phyloP scores from a whole-genome alignment of 2,113 vertebrate species.

The Bombycilla garrulus region DNA sequence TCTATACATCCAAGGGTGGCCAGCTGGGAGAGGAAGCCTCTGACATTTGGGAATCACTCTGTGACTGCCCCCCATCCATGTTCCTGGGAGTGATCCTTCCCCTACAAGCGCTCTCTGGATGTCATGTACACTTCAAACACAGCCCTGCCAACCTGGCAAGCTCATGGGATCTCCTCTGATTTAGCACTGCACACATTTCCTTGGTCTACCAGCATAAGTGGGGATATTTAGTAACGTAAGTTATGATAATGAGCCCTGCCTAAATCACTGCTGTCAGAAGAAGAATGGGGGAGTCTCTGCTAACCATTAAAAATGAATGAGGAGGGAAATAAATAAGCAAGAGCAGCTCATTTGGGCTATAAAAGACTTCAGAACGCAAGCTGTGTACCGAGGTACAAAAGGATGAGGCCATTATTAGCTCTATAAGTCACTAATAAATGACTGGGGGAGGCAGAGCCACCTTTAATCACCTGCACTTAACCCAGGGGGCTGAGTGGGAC shows the following conservation, averaged over 20 bases:
- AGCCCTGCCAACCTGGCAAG: neutral
- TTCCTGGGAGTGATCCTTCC: neutral
- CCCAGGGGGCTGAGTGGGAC: no score
- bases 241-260: slow-evolving; percentile 53
- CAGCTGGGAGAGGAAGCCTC: neutral
- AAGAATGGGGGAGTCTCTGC: slow-evolving; percentile 11
- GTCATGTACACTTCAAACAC: neutral
- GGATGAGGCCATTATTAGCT: slow-evolving; percentile 54
- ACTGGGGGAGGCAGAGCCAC: neutral
- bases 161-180: slow-evolving; percentile 13
- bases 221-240: slow-evolving; percentile 24
- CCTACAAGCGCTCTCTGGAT: neutral
- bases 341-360: slow-evolving; percentile 46
- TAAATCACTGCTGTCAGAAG: slow-evolving; percentile 20
- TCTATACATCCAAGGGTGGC: slow-evolving; percentile 6
- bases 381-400: slow-evolving; percentile 33
- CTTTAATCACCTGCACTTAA: neutral
- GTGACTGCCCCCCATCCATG: neutral
- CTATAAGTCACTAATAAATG: slow-evolving; percentile 17
- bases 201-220: neutral
- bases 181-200: neutral
- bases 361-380: slow-evolving; percentile 70
- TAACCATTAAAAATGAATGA: slow-evolving; percentile 61
- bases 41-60: neutral
- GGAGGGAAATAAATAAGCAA: slow-evolving; percentile 52